These are phyloP conservation scores for Typhlichthys subterraneus DNA, from an alignment of 2,797 vertebrate species.

Conservation along the genomic window DNA sequence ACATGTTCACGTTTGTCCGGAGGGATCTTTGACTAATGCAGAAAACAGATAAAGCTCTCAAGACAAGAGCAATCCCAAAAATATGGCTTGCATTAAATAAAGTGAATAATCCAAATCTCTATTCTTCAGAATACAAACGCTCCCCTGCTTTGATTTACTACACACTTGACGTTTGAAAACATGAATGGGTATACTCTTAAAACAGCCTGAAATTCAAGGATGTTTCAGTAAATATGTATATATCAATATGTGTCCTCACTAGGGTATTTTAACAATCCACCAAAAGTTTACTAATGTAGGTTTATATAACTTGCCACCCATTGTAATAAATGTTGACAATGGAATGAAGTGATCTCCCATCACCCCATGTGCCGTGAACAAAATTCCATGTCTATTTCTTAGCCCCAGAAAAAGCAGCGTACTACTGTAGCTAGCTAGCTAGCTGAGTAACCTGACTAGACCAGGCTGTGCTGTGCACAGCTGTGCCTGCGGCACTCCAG, in stretches of 20 bases:
- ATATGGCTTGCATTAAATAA: slow-evolving; percentile 70
- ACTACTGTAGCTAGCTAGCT: slow-evolving; percentile 7
- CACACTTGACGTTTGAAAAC: slow-evolving; percentile 37
- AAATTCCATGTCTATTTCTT: slow-evolving; percentile 22
- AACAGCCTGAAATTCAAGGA: no score
- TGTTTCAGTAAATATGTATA: no score
- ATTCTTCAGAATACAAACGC: slow-evolving; percentile 29
- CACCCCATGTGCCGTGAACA: slow-evolving; percentile 8
- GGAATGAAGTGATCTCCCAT: slow-evolving; percentile 17
- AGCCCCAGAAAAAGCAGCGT: slow-evolving; percentile 16
- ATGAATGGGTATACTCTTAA: no score
- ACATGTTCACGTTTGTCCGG: slow-evolving; percentile 31
- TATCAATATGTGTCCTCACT: no score
- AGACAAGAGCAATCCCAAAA: slow-evolving; percentile 35
- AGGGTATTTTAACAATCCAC: no score
- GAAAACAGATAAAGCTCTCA: slow-evolving; percentile 71
- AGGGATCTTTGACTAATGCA: slow-evolving; percentile 59
- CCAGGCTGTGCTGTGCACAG: slow-evolving; percentile 54
- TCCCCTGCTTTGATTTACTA: slow-evolving; percentile 49
- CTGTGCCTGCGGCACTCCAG: slow-evolving; percentile 66
- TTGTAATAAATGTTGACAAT: slow-evolving; percentile 32
- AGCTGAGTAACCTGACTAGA: slow-evolving; percentile 36
- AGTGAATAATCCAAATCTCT: slow-evolving; percentile 70
- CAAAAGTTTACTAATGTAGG: no score
- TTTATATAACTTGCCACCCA: slow-evolving; percentile 11